Percentiles rank a stretch among this genome's conserved stretches.
These are phyloP conservation scores for Tachycineta bicolor DNA, from an alignment of 2,113 vertebrate genomes.

Conservation along the genomic window DNA sequence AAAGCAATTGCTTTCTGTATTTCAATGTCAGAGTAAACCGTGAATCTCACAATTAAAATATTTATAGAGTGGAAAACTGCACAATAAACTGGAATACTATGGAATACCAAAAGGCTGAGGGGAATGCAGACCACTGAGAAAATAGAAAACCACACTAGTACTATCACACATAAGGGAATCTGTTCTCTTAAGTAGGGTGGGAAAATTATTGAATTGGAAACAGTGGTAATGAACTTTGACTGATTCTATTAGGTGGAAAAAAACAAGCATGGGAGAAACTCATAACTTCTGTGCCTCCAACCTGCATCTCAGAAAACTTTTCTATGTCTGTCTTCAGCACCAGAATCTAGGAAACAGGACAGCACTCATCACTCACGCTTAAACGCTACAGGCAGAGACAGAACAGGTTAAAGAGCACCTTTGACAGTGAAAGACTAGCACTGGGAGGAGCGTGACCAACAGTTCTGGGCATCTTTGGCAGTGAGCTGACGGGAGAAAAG, in stretches of 20 bases:
- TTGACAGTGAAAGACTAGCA: not conserved
- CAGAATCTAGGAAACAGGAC: not conserved
- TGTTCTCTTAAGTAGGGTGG: not conserved
- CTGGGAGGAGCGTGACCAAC: not conserved
- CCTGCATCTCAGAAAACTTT: not conserved
- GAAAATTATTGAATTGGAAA: not conserved
- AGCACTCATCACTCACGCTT: not conserved
- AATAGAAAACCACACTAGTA: not conserved
- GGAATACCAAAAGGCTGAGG: not conserved
- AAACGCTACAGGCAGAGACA: not conserved
- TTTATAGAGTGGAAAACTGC: not conserved
- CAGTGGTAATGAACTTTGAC: not conserved
- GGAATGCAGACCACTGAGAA: not conserved
- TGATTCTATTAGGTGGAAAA: not conserved
- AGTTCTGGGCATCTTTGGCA: rapidly evolving
- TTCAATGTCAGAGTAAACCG: not conserved
- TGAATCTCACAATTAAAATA: not conserved
- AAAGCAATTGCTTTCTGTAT: not conserved
- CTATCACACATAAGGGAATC: not conserved
- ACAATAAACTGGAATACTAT: not conserved
- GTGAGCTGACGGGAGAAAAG: not conserved
- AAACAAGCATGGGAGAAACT: not conserved
- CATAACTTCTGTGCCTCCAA: not conserved
- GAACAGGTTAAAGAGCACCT: not conserved
- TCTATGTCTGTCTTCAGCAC: not conserved